Evolutionary conservation across 2,797 vertebrate genomes (phyloP).

Genomic region (Sebastes oblongus): DNA sequence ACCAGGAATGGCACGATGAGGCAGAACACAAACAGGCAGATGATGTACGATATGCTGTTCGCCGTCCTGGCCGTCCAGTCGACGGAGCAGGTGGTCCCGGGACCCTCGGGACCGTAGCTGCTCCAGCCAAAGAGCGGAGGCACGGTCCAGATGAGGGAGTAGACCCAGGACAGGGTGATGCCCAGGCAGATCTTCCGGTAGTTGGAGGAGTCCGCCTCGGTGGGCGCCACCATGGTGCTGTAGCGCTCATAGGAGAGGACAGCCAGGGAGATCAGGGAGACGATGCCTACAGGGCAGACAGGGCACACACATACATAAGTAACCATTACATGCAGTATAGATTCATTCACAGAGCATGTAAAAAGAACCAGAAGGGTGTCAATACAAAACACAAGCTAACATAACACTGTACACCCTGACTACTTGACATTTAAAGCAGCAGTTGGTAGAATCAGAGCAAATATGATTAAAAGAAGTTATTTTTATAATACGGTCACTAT

Average conservation of each 20-base stretch:
- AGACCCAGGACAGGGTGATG: conserved; percentile 83
- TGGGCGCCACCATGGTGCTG: conserved; percentile 82
- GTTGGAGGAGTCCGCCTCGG: conserved; percentile 84
- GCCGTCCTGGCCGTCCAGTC: conserved; percentile 84
- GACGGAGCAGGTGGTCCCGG: conserved; percentile 87
- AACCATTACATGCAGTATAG: neutral
- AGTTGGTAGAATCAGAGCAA: too few species aligned
- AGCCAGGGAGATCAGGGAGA: conserved; percentile 86
- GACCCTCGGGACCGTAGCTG: conserved; percentile 84
- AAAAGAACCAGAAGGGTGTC: neutral
- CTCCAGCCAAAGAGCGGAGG: conserved; percentile 88
- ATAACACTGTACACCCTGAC: too few species aligned
- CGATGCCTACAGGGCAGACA: conserved; percentile 75
- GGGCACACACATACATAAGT: neutral
- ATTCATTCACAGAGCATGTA: neutral
- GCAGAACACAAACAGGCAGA: conserved; percentile 88
- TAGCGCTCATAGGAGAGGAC: conserved; percentile 86
- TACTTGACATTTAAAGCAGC: too few species aligned
- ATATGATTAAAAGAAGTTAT: too few species aligned
- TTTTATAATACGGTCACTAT: too few species aligned
- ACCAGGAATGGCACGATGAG: conserved; percentile 83
- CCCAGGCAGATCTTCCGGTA: conserved; percentile 81
- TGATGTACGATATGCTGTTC: conserved; percentile 84
- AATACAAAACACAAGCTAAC: neutral
- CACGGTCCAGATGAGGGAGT: conserved; percentile 84